A percentile compares a stretch with the other conserved stretches of the same genome.
phyloP scores from a whole-genome alignment of 2,113 vertebrate species.

The Electrona antarctica region DNA sequence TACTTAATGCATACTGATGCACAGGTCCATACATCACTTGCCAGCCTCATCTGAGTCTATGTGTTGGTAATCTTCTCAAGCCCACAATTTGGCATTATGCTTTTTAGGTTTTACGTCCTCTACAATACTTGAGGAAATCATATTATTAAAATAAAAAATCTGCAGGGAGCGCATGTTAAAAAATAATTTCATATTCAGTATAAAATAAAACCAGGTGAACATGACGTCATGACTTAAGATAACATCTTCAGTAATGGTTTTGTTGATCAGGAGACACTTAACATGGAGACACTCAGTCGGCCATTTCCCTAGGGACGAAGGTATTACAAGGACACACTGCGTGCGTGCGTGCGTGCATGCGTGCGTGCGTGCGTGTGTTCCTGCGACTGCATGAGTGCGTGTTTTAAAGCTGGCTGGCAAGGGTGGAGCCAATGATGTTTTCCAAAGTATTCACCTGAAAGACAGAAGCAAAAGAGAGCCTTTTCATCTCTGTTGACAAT shows the following conservation, averaged over 20 bases:
- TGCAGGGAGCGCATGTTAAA: neutral
- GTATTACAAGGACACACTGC: conserved; percentile 32
- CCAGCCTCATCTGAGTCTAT: no score
- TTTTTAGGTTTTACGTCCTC: neutral
- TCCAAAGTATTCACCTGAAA: conserved; percentile 69
- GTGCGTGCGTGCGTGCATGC: conserved; percentile 21
- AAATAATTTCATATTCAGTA: neutral
- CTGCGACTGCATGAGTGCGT: neutral
- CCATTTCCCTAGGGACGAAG: conserved; percentile 44
- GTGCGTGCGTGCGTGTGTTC: neutral
- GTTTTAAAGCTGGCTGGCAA: conserved; percentile 56
- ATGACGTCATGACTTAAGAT: conserved; percentile 29
- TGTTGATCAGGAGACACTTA: conserved; percentile 42
- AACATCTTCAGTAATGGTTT: conserved; percentile 49
- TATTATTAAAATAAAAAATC: neutral
- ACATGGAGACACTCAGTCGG: conserved; percentile 66
- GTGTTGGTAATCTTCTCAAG: no score
- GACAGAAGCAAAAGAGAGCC: conserved; percentile 29
- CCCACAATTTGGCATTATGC: no score
- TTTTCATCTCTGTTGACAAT: conserved; percentile 28
- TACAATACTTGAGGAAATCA: neutral
- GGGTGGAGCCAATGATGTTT: conserved; percentile 66
- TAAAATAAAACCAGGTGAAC: conserved; percentile 16
- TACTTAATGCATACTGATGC: no score
- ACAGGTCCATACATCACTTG: no score